Evolutionary conservation across 2,888 invertebrate species (phyloP), one percentile per base, ranked within the genome.

Genomic region (Criorhina ranunculi): DNA sequence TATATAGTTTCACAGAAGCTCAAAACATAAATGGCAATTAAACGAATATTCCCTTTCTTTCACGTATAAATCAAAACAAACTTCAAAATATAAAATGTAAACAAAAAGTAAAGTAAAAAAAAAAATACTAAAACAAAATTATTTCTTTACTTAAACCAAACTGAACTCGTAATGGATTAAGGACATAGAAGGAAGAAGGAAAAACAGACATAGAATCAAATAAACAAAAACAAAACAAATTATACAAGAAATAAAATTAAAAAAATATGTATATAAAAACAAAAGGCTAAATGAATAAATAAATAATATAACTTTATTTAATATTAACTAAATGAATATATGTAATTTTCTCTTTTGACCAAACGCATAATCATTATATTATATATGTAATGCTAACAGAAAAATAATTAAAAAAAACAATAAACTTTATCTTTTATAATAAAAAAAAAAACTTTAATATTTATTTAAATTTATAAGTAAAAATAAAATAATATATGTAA

Each of bases 321-420:
- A 76, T 69, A 78, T 62, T 62, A 78, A 82, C 78, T 72, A 72
- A 82, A 82, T 67, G 17, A 83, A 79, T 79, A 83, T 76, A 83
- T 83, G 83, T 83, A 79, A 78, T 78, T 72, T 82, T 72, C 35
- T 59, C 78, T 72, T 70, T 64, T 79, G 49, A 70, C 79, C 73
- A 79, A 83, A 83, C 83, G 79, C 83, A 83, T 83, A 83, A 73
- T 79, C 79, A 79, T 79, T 83, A 83, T 83, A 79, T 64, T 73
- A 62, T 79, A 79, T 83, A 83, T 73, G 75, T 79, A 85, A 85
- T 79, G 69, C 83, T 85, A 79, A 79, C 55, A 60, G 42, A 75
- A 78, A 79, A 78, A 42, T 59, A 62, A 72, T 24, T 7, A 31
- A 42, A 72, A 42, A 53, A 60, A 60, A 24, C 12, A 72, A 7